Evolutionary conservation across 2,113 vertebrate genomes (phyloP).

Genomic region (Heloderma charlesbogerti): DNA sequence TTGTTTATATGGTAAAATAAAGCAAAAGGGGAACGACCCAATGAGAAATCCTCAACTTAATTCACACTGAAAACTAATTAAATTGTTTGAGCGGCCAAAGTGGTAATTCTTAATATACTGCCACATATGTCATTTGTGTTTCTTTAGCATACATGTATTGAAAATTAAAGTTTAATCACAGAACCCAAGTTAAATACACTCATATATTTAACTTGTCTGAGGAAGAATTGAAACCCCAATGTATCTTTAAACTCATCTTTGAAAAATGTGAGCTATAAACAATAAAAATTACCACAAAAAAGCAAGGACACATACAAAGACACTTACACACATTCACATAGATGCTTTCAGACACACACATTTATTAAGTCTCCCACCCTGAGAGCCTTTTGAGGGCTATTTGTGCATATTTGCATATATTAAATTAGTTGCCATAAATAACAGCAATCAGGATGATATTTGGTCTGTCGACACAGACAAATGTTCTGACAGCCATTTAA

Average conservation of each 20-base stretch:
- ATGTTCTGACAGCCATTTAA: slow-evolving; percentile 61
- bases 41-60: slow-evolving; percentile 64
- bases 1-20: slow-evolving; percentile 46
- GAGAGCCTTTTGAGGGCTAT: slow-evolving; percentile 52
- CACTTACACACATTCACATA: slow-evolving; percentile 65
- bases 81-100: slow-evolving; percentile 69
- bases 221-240: slow-evolving; percentile 39
- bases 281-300: slow-evolving; percentile 65
- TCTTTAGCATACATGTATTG: slow-evolving; percentile 56
- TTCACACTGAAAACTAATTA: slow-evolving; percentile 65
- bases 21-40: slow-evolving; percentile 1
- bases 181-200: slow-evolving; percentile 42
- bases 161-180: slow-evolving; percentile 66
- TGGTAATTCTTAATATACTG: slow-evolving; percentile 66
- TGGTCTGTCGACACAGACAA: slow-evolving; percentile 65
- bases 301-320: slow-evolving; percentile 63
- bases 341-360: slow-evolving; percentile 47
- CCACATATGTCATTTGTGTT: slow-evolving; percentile 52
- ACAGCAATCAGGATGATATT: slow-evolving; percentile 55
- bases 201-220: slow-evolving; percentile 18
- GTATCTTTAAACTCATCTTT: slow-evolving; percentile 35
- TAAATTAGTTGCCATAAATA: slow-evolving; percentile 68
- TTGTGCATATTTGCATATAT: slow-evolving; percentile 55
- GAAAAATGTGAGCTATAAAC: slow-evolving; percentile 34
- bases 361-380: slow-evolving; percentile 35